Base-by-base conservation (phyloP, 2,797 vertebrate genomes). In the Chelon auratus region DNA sequence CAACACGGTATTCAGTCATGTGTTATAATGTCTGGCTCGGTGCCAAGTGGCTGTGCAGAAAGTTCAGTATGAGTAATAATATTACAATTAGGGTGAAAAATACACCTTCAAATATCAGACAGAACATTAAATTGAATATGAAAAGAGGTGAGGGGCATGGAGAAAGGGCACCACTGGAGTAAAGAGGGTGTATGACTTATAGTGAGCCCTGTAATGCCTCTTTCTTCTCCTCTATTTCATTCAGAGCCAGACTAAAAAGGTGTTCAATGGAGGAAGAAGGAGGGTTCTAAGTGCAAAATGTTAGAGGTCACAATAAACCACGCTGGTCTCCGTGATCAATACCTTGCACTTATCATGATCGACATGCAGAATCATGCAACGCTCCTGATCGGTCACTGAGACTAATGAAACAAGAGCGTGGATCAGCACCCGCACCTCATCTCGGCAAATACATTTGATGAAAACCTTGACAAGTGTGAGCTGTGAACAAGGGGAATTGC, bases 331-430 rank as follows among this genome's bases (percentile, higher is more conserved):
- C 0, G 12, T 22, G 26, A 78, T 87, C 85, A 57, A 83, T 81
- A 78, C 2, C 11, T 56, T 72, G 61, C 76, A 82, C 74, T 86
- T 83, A 76, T 63, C 51, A n/a, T 59, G 62, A 80, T 80, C 73
- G 39, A 81, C 83, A 78, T 61, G 62, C 52, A 66, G 72, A 80
- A 64, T 58, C 54, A 42, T 78, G 73, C 70, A 24, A 61, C 56
- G 57, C 57, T 69, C 55, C n/a, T 51, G 37, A 71, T 69, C 48
- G 56, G 33, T 86, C 77, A 75, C 45, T 71, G 30, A 59, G 50
- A 72, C n/a, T 45, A 40, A 42, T 52, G 26, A 62, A 68, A n/a
- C 20, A 43, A 15, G 20, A 1, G 8, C 59, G 30, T 37, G 36
- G 26, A 42, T 54, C 14, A 48, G 59, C 24, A 43, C 47, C 50